Percentiles rank a stretch among this genome's conserved stretches.
These are phyloP conservation scores for Thaumetopoea pityocampa DNA, from an alignment of 1,140 invertebrate species.

Conservation along the genomic window DNA sequence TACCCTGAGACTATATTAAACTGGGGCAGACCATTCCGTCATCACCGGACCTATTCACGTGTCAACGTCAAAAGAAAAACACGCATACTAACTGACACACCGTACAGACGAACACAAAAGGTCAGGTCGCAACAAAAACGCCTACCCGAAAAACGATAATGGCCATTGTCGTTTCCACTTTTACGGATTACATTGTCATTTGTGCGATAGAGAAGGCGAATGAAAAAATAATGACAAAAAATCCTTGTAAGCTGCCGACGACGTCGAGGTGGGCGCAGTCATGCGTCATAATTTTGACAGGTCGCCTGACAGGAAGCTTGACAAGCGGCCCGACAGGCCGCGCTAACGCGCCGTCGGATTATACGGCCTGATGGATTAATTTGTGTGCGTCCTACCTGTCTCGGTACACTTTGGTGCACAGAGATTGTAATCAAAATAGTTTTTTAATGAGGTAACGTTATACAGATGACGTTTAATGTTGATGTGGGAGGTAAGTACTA, in stretches of 20 bases:
- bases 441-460: constrained; percentile 31
- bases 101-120: constrained; percentile 9
- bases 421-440: constrained; percentile 31
- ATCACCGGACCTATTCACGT: too few relatives aligned
- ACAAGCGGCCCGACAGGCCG: constrained; percentile 36
- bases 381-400: constrained; percentile 37
- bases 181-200: constrained; percentile 35
- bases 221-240: constrained; percentile 22
- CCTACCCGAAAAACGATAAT: constrained; percentile 28
- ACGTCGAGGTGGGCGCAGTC: constrained; percentile 47
- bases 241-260: constrained; percentile 23
- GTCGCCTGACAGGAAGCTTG: constrained; percentile 34
- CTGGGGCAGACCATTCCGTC: too few relatives aligned
- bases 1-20: too few relatives aligned
- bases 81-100: background rate
- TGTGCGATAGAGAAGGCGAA: background rate
- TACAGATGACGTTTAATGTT: too few relatives aligned
- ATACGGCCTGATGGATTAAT: constrained; percentile 64
- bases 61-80: background rate
- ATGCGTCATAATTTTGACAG: constrained; percentile 65
- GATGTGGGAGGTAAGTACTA: too few relatives aligned
- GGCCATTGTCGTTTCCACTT: constrained; percentile 40
- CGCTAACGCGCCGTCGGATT: constrained; percentile 47
- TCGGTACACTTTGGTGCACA: constrained; percentile 29
- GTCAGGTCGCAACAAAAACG: constrained; percentile 21